phyloP scores from a whole-genome alignment of 2,113 vertebrate species.

The Dendropsophus ebraccatus region DNA sequence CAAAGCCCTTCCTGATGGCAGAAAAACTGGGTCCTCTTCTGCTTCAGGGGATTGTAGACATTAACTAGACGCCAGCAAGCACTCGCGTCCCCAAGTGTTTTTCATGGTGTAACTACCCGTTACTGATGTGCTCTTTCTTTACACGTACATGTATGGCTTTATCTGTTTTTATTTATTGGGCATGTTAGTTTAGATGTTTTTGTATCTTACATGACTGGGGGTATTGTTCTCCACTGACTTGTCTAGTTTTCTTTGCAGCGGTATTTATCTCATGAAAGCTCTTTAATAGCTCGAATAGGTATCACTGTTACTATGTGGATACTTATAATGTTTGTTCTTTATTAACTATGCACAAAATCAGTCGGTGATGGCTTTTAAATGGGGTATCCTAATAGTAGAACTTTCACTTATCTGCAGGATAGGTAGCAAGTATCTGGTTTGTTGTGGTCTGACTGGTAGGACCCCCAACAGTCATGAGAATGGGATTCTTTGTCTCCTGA shows the following conservation, averaged over 20 bases:
- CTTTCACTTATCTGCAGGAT: too few species aligned
- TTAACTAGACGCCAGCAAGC: slow-evolving; percentile 93
- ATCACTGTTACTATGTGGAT: not conserved
- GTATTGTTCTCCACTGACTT: not conserved
- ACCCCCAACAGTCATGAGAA: too few species aligned
- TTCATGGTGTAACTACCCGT: slow-evolving; percentile 89
- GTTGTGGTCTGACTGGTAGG: too few species aligned
- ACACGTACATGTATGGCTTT: slow-evolving; percentile 18
- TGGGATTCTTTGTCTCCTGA: too few species aligned
- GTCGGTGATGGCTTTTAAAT: too few species aligned
- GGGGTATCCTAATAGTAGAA: too few species aligned
- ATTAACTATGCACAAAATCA: not conserved
- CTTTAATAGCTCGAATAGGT: not conserved
- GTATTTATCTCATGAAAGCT: not conserved
- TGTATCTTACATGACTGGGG: not conserved
- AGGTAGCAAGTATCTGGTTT: too few species aligned
- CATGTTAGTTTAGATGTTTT: slow-evolving; percentile 14
- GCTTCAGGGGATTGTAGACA: slow-evolving; percentile 97
- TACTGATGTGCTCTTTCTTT: slow-evolving; percentile 83
- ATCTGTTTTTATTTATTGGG: not conserved
- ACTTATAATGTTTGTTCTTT: not conserved
- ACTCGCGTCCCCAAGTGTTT: slow-evolving; percentile 90
- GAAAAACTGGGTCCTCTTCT: slow-evolving; percentile 95
- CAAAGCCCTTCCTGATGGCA: slow-evolving; percentile 98
- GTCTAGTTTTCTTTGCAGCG: not conserved